Evolutionary conservation across 2,888 invertebrate genomes (phyloP).

Genomic region (Mesorhabditis spiculigera): DNA sequence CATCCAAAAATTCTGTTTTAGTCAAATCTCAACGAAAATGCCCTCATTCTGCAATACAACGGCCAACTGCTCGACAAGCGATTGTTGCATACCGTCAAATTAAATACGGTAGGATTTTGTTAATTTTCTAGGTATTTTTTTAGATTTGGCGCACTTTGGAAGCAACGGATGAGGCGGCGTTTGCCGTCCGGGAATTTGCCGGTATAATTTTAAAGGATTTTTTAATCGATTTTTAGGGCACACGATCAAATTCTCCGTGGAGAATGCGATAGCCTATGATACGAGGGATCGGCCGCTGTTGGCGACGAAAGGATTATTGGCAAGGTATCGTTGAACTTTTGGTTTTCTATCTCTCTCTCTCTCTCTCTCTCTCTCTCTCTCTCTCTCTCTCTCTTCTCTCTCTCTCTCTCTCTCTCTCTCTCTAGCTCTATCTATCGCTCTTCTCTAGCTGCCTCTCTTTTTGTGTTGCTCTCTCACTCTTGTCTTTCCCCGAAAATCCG

Average conservation of each 20-base stretch:
- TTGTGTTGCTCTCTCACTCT: background rate
- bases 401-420: no score
- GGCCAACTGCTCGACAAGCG: constrained; percentile 36
- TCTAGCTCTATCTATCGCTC: background rate
- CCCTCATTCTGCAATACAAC: constrained; percentile 39
- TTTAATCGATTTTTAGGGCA: no score
- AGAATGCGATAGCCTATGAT: constrained; percentile 72
- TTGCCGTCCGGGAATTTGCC: constrained; percentile 78
- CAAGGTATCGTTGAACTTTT: constrained; percentile 13
- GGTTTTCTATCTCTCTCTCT: no score
- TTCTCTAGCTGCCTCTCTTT: background rate
- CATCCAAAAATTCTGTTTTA: no score
- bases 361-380: no score
- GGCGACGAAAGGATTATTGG: constrained; percentile 38
- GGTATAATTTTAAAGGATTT: no score
- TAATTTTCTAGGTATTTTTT: no score
- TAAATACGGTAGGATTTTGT: constrained; percentile 47
- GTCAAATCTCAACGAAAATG: constrained; percentile 50
- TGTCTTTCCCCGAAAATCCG: background rate
- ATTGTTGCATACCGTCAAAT: constrained; percentile 36
- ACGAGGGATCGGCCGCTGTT: constrained; percentile 52
- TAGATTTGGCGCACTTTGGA: constrained; percentile 72
- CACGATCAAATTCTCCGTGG: constrained; percentile 80
- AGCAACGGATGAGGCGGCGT: constrained; percentile 73
- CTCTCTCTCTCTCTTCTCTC: no score